phyloP scores from a whole-genome alignment of 2,797 vertebrate genomes.

The Clarias laeviceps region DNA sequence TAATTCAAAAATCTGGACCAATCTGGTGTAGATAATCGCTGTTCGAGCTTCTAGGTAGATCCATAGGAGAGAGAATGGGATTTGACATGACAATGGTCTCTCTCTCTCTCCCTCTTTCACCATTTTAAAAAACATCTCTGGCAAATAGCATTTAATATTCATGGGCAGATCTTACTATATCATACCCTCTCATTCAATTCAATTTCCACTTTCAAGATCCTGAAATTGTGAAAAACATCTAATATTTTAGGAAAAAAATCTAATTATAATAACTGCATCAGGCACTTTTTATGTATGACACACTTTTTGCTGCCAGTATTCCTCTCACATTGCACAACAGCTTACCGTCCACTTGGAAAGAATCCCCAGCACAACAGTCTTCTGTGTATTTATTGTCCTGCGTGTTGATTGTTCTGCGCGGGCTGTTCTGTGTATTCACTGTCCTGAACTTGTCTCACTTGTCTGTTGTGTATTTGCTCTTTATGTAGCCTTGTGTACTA shows the following conservation, averaged over 20 bases:
- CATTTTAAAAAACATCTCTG: no score
- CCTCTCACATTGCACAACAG: background rate
- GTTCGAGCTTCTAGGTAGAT: constrained; percentile 11
- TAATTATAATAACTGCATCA: background rate
- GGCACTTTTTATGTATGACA: background rate
- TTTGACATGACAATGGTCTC: background rate
- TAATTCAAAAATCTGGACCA: constrained; percentile 32
- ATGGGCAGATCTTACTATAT: background rate
- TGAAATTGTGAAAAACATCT: background rate
- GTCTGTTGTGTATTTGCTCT: background rate
- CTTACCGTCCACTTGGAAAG: no score
- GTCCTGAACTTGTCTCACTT: background rate
- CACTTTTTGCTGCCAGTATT: background rate
- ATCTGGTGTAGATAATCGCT: constrained; percentile 32
- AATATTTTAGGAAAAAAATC: background rate
- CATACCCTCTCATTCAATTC: background rate
- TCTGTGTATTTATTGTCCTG: no score
- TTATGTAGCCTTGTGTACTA: background rate
- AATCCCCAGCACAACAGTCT: no score
- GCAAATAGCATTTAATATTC: background rate
- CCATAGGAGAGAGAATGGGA: constrained; percentile 3
- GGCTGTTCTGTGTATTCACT: background rate
- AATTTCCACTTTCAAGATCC: background rate
- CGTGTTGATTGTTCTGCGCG: no score
- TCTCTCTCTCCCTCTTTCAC: background rate